These are phyloP conservation scores for Venturia canescens DNA, from an alignment of 1,140 invertebrate genomes.

Conservation along the genomic window DNA sequence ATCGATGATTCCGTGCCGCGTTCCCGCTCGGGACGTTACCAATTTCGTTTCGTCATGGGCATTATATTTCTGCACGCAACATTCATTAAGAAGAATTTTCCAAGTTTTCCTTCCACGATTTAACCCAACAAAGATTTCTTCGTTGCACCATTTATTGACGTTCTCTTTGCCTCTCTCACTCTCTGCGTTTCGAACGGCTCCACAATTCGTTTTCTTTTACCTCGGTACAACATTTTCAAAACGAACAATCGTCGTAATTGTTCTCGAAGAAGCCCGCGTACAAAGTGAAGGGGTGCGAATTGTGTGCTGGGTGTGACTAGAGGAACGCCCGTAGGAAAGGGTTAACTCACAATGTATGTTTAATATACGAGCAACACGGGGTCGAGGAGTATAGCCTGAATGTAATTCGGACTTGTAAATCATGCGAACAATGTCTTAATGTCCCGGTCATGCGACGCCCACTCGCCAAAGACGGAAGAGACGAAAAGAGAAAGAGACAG, in stretches of 20 bases:
- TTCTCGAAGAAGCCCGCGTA: constrained; percentile 42
- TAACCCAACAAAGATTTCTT: too few relatives aligned
- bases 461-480: constrained; percentile 65
- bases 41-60: not conserved
- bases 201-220: too few relatives aligned
- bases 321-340: constrained; percentile 58
- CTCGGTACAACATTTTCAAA: not conserved
- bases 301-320: constrained; percentile 33
- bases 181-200: too few relatives aligned
- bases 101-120: too few relatives aligned
- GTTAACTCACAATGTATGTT: constrained; percentile 75
- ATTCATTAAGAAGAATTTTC: not conserved
- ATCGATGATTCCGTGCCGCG: constrained; percentile 70
- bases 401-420: constrained; percentile 77
- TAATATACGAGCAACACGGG: constrained; percentile 74
- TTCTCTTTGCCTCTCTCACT: too few relatives aligned
- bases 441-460: constrained; percentile 76
- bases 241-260: constrained; percentile 59
- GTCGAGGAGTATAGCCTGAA: constrained; percentile 61
- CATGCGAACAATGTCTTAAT: constrained; percentile 78
- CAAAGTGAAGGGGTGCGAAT: not conserved
- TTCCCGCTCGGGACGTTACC: constrained; percentile 7
- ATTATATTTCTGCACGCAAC: not conserved
- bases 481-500: constrained; percentile 60
- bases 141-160: too few relatives aligned